Evolutionary conservation across 2,113 vertebrate species (phyloP), one percentile per base, ranked within the genome.

Genomic region (Narcine bancroftii): DNA sequence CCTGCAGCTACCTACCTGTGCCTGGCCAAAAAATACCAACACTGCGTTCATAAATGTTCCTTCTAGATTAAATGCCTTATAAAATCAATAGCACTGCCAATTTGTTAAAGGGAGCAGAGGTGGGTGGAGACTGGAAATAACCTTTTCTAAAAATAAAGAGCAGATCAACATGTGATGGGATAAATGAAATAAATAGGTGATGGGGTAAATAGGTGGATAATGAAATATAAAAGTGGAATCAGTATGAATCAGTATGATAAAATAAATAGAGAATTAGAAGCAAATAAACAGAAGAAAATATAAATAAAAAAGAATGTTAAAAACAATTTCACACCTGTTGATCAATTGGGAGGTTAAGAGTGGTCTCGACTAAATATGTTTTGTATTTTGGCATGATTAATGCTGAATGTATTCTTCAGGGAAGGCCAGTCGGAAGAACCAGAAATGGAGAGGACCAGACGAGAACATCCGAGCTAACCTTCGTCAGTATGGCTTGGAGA

Each of bases 401-500:
- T 36, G 26, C 39, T 2, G 6, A 11, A 60, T 19, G 9, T 17
- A 21, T 81, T 26, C 91, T 5, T 36, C 92, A 99, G 99, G 99
- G 92, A 98, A 99, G 93, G 98, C 98, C 19, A 99, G 96, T 94
- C 97, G 99, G 93, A 99, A 97, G 95, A 98, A 98, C 94, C 98
- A 99, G 94, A 99, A 98, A 92, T 99, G 99, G 99, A 96, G 99
- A 94, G 98, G 98, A 63, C 99, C 98, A 0, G 99, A 99, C 95
- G 98, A 99, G 94, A 99, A 99, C 65, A 99, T 99, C 93, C 95
- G 97, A 95, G 98, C 99, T 75, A 99, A 99, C 93, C 96, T 99
- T 92, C 95, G 98, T 6, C 99, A 99, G 92, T 99, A 99, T 50
- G 98, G 97, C 39, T 95, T 96, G 92, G 98, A 99, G 95, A 95